Evolutionary conservation across 2,113 vertebrate species (phyloP).

Genomic region (Axis porcinus): DNA sequence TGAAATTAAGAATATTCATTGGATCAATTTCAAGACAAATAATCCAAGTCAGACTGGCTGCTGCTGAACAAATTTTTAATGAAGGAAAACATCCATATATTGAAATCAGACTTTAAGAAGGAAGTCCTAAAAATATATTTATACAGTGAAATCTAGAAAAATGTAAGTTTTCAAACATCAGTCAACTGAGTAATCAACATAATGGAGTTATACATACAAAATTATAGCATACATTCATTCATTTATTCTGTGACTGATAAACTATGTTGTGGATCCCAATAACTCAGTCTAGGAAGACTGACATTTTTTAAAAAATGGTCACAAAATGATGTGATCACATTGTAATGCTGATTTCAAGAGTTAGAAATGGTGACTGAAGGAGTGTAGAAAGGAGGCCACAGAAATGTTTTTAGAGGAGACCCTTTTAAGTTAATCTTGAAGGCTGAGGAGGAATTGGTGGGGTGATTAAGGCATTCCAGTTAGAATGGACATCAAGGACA

Average conservation of each 20-base stretch:
- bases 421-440: neutral
- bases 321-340: neutral
- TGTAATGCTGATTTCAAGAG: neutral
- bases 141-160: constrained; percentile 37
- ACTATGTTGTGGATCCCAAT: neutral
- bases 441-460: neutral
- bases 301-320: neutral
- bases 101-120: constrained; percentile 38
- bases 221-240: neutral
- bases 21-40: constrained; percentile 59
- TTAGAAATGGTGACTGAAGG: neutral
- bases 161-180: neutral
- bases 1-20: constrained; percentile 61
- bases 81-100: constrained; percentile 41
- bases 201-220: neutral
- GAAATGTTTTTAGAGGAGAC: neutral
- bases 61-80: constrained; percentile 58
- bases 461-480: neutral
- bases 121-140: constrained; percentile 18
- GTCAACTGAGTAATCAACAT: neutral
- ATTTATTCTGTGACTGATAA: neutral
- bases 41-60: constrained; percentile 33
- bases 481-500: neutral
- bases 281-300: neutral
- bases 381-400: neutral